These are phyloP conservation scores for Gymnarchus niloticus DNA, from an alignment of 2,113 vertebrate genomes.

Conservation along the genomic window DNA sequence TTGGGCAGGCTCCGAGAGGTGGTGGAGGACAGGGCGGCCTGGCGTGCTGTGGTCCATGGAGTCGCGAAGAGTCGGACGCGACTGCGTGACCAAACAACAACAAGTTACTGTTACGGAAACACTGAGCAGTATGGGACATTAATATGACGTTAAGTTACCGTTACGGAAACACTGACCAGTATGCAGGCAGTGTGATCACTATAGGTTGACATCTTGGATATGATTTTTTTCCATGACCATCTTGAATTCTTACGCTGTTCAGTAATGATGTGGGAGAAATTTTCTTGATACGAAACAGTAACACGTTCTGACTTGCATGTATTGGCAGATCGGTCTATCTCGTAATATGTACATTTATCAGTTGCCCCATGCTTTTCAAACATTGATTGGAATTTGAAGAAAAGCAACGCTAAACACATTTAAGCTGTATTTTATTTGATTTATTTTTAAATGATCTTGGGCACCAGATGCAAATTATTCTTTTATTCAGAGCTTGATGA, in stretches of 20 bases:
- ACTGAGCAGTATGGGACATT: too few relatives aligned
- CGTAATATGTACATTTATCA: not conserved
- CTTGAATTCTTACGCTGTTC: not conserved
- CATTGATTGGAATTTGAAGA: not conserved
- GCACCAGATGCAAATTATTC: not conserved
- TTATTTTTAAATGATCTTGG: slow-evolving; percentile 11
- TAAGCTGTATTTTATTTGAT: not conserved
- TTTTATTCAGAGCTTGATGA: not conserved
- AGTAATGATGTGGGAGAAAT: not conserved
- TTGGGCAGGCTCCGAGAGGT: too few relatives aligned
- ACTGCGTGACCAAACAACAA: too few relatives aligned
- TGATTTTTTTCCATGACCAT: not conserved
- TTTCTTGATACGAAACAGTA: not conserved
- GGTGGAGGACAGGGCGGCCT: too few relatives aligned
- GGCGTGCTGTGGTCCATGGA: too few relatives aligned
- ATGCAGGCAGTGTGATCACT: not conserved
- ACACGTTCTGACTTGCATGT: not conserved
- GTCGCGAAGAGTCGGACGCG: too few relatives aligned
- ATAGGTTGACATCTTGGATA: not conserved
- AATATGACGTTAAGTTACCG: too few relatives aligned
- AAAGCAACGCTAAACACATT: not conserved
- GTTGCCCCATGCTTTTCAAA: not conserved
- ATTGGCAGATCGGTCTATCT: not conserved
- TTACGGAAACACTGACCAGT: not conserved
- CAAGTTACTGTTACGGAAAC: not conserved